Conservation (phyloP, 2,797 vertebrate genomes). For the Hydrophis major region DNA sequence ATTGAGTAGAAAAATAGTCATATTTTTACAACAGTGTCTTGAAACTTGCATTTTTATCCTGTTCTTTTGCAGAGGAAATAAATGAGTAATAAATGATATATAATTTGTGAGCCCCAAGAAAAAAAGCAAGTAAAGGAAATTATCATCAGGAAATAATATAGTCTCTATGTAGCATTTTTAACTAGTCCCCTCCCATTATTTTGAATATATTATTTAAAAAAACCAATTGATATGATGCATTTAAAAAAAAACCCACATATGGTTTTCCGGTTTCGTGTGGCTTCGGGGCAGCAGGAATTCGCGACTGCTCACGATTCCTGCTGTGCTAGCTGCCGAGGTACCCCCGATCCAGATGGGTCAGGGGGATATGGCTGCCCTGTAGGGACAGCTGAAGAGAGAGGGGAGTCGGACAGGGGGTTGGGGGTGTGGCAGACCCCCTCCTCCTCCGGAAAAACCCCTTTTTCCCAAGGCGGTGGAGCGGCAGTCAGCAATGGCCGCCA, state of each 20-base stretch:
- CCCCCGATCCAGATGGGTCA: no score
- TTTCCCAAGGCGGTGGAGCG: no score
- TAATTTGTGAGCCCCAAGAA: not conserved
- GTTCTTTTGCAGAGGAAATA: not conserved
- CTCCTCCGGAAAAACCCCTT: no score
- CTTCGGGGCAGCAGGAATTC: no score
- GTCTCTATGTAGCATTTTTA: not conserved
- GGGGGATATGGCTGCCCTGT: no score
- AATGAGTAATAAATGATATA: not conserved
- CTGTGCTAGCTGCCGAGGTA: no score
- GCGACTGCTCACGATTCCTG: no score
- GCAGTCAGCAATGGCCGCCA: no score
- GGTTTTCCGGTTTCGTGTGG: no score
- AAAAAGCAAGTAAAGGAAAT: not conserved
- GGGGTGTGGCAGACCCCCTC: no score
- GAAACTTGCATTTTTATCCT: not conserved
- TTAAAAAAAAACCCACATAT: not conserved
- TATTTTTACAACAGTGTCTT: constrained; percentile 3
- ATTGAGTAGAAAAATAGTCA: constrained; percentile 28
- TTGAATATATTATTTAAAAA: not conserved
- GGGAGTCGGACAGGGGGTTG: no score
- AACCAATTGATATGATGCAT: not conserved
- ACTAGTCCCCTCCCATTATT: not conserved
- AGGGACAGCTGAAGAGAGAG: no score
- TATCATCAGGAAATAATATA: not conserved